Evolutionary conservation across 2,888 invertebrate genomes (phyloP), one percentile per base, ranked within the genome.

Genomic region (Nasonia oneida): DNA sequence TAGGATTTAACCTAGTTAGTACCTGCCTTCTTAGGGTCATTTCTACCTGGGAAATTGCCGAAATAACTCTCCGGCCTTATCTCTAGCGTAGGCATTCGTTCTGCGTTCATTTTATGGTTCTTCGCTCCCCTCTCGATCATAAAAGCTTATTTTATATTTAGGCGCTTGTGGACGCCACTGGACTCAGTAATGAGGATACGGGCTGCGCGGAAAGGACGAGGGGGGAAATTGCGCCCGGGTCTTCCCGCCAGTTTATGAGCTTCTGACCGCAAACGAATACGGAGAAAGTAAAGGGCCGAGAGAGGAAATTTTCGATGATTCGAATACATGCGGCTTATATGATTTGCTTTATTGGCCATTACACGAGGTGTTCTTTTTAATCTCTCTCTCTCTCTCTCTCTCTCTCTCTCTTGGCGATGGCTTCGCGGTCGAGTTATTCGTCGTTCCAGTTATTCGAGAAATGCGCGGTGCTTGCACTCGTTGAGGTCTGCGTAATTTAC

Each of bases 121-220:
- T 18, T 39, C 29, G 1, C 23, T 14, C n/a, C 1, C 70, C 71
- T 29, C 18, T 23, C 57, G 12, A 8, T 14, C 39, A 42, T 57
- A 81, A 81, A 73, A 81, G 81, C 74, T 61, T 74, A 74, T 74
- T 81, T 74, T 47, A 81, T 80, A 80, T 80, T 80, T 80, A 80
- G 39, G 53, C 12, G 37, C 18, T 71, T 70, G 71, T 23, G 53
- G 57, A 71, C 80, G 53, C 64, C 74, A 23, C 47, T 61, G 80
- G 80, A 71, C 39, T 80, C 39, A 39, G 57, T 80, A 71, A 80
- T 57, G 39, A 71, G 71, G 23, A 37, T 39, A 53, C 18, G 18
- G 15, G 80, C n/a, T 10, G 53, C 15, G 29, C n/a, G n/a, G n/a
- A 18, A 71, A 42, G 42, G 75, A 53, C 50, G 53, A 75, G 29